Percentiles rank a stretch among this genome's conserved stretches.
phyloP scores from a whole-genome alignment of 2,888 invertebrate species.

The Tenodera sinensis region DNA sequence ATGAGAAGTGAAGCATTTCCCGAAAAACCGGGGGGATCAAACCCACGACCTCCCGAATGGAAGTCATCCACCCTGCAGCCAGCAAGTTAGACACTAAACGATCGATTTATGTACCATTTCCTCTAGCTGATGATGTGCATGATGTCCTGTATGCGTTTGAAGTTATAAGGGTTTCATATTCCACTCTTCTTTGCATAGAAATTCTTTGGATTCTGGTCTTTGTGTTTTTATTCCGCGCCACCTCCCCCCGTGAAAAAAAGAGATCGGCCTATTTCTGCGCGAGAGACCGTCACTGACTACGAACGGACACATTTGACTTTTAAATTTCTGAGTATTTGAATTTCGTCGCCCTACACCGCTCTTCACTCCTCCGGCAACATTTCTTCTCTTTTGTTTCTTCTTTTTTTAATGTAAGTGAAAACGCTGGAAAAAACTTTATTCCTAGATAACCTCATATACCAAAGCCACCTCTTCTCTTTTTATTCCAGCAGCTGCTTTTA shows the following conservation, averaged over 20 bases:
- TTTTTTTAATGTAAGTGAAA: neutral
- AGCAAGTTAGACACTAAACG: no score
- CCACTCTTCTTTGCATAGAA: neutral
- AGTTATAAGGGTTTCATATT: neutral
- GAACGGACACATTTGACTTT: neutral
- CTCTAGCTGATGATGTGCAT: no score
- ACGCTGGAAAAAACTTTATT: neutral
- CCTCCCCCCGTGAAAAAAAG: neutral
- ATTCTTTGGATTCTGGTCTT: neutral
- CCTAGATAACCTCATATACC: neutral
- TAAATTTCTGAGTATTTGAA: neutral
- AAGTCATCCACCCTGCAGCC: no score
- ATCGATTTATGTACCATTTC: no score
- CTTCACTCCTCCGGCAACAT: neutral
- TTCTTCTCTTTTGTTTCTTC: neutral
- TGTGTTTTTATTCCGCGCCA: neutral
- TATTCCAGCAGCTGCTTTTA: neutral
- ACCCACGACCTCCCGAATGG: no score
- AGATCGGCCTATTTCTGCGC: neutral
- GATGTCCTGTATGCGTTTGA: no score
- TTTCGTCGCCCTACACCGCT: neutral
- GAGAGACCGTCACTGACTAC: neutral
- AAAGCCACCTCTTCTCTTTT: neutral
- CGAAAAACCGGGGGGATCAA: no score
- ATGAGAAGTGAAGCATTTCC: no score